Percentiles rank a stretch among this genome's conserved stretches.
phyloP scores from a whole-genome alignment of 1,140 invertebrate genomes.

The Acromyrmex heyeri region DNA sequence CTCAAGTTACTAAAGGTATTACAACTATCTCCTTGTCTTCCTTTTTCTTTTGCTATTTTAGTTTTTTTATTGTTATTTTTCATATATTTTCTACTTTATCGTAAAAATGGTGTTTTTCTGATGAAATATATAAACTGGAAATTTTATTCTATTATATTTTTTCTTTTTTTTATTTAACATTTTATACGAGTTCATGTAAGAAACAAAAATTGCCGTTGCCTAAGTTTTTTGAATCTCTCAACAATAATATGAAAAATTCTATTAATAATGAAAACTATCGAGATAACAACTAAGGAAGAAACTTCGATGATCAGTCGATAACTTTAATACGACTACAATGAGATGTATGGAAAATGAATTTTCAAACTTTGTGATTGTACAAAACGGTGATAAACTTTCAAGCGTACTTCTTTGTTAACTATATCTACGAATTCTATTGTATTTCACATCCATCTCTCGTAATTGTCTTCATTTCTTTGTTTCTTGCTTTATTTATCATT shows the following conservation, averaged over 20 bases:
- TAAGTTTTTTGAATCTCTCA: background rate
- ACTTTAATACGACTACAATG: constrained; percentile 13
- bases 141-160: background rate
- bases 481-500: constrained; percentile 1
- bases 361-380: constrained; percentile 25
- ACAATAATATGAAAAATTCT: constrained; percentile 23
- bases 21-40: background rate
- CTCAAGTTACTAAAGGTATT: background rate
- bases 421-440: constrained; percentile 49
- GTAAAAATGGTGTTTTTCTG: background rate
- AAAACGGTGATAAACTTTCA: constrained; percentile 27
- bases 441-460: constrained; percentile 22
- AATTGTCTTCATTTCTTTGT: constrained; percentile 32
- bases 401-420: constrained; percentile 32
- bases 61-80: background rate
- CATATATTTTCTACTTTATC: background rate
- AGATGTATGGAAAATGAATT: constrained; percentile 49
- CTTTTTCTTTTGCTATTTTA: background rate
- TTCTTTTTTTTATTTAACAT: background rate
- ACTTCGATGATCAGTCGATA: constrained; percentile 55
- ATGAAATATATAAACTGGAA: constrained; percentile 1
- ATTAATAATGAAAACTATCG: constrained; percentile 22
- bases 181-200: constrained; percentile 3
- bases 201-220: background rate
- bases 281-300: constrained; percentile 15